Base-by-base conservation (phyloP, 2,113 vertebrate genomes). In the Acanthochromis polyacanthus region DNA sequence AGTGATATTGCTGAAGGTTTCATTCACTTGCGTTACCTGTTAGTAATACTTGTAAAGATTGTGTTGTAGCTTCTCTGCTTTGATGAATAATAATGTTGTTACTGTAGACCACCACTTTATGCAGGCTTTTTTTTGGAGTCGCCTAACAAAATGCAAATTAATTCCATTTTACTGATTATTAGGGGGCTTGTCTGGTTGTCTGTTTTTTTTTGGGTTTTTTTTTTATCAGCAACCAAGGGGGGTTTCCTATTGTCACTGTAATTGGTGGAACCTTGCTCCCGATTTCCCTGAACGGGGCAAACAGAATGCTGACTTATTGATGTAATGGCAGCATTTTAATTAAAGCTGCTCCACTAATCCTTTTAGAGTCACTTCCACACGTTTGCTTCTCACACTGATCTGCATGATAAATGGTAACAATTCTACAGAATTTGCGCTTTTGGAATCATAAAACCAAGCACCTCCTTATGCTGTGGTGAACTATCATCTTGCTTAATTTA, bases 291-390 rank as follows among this genome's bases (percentile, higher is more conserved):
- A 43, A 46, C 65, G 40, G 48, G 20, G n/a, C 14, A 57, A 78
- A 74, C 23, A 70, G 46, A 56, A 60, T 9, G 5, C 74, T 8
- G 22, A 75, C 22, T 32, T 19, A 6, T 22, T 60, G 53, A 55
- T 45, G 30, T 52, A 66, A 28, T 25, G 38, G 48, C 23, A 14
- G 23, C 58, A 10, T 56, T 85, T 81, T 74, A 81, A 74, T 78
- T 65, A 67, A 57, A 8, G 48, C 53, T 36, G 55, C 65, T 66
- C 5, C 0, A n/a, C 17, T 70, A 52, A 82, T 71, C 56, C 48
- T 62, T 62, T 53, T 51, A 56, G 60, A 60, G 65, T 78, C 78
- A 74, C 22, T 51, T 56, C 16, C 1, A 19, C 30, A n/a, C 32
- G 46, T 45, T 28, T 1, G 57, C 66, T 61, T 57, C 48, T 70